Evolutionary conservation across 2,797 vertebrate species (phyloP), one percentile per base, ranked within the genome.

Genomic region (Amblyraja radiata): DNA sequence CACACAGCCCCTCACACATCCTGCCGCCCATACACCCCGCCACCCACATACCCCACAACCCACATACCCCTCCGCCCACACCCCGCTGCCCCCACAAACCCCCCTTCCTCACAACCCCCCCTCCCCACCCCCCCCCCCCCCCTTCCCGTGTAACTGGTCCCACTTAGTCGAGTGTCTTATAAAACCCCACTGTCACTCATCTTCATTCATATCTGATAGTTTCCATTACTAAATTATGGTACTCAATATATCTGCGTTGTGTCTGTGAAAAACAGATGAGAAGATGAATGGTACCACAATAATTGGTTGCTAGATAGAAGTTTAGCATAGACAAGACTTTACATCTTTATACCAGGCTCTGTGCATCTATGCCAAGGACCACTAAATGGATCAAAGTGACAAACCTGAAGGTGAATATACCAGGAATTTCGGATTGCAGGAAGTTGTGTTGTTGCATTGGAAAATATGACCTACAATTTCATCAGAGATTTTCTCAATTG

Each of bases 161-260:
- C 46, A 46, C 46, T 46, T 46, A 46, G 46, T 46, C 2, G 3
- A 46, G 46, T 88, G 46, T 28, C 46, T 83, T 9, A n/a, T 88
- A 68, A 88, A 68, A 65, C 21, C 61, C 32, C 13, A 1, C n/a
- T 68, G 61, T 88, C 6, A 9, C 61, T 88, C n/a, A 68, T 32
- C 84, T 88, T 88, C 84, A 88, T 88, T 88, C 14, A 21, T 61
- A 21, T 18, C 63, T 88, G 84, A 68, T 68, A 21, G 32, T 88
- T 88, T 68, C 61, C 36, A 88, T 88, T 65, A 65, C 14, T 65
- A 88, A 65, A 1, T 88, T 28, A 65, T 11, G 2, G 1, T 65
- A 88, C 65, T 32, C 25, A 84, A 63, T 63, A n/a, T 32, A n/a
- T n/a, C n/a, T 61, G 28, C 28, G 6, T 21, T 8, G 32, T 65